Conservation (phyloP, 2,113 vertebrate species). For the Indicator maculatus region DNA sequence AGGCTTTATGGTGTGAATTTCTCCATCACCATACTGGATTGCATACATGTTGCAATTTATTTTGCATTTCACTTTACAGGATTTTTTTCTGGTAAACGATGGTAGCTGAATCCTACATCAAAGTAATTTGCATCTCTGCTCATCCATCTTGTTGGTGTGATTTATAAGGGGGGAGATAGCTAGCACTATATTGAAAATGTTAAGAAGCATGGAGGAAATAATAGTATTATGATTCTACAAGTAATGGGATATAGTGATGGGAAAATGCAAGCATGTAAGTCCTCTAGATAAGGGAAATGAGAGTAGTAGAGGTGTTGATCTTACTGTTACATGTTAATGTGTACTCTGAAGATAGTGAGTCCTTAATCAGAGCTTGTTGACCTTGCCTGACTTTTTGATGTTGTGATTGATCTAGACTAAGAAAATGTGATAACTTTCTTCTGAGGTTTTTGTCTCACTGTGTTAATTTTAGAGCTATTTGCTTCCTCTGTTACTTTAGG, state of each 20-base stretch:
- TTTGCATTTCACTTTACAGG: neutral
- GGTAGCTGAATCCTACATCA: neutral
- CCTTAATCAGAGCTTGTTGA: neutral
- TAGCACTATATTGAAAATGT: neutral
- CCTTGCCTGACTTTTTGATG: neutral
- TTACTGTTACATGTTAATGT: neutral
- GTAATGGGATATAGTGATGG: neutral
- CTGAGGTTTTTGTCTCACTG: neutral
- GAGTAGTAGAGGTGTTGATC: neutral
- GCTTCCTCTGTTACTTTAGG: neutral
- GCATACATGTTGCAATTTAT: neutral
- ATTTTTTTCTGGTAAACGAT: neutral
- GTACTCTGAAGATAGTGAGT: neutral
- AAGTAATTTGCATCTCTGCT: neutral
- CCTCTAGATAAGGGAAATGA: neutral
- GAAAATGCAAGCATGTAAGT: neutral
- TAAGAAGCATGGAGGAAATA: neutral
- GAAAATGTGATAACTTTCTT: neutral
- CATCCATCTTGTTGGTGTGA: fast-evolving
- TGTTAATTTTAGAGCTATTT: neutral
- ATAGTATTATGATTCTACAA: neutral
- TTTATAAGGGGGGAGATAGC: neutral
- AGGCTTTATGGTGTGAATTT: neutral
- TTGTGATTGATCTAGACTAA: neutral
- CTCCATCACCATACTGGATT: neutral